Base-by-base conservation (phyloP, 92 coral and sea anemone species). In the Palythoa heliodiscus region DNA sequence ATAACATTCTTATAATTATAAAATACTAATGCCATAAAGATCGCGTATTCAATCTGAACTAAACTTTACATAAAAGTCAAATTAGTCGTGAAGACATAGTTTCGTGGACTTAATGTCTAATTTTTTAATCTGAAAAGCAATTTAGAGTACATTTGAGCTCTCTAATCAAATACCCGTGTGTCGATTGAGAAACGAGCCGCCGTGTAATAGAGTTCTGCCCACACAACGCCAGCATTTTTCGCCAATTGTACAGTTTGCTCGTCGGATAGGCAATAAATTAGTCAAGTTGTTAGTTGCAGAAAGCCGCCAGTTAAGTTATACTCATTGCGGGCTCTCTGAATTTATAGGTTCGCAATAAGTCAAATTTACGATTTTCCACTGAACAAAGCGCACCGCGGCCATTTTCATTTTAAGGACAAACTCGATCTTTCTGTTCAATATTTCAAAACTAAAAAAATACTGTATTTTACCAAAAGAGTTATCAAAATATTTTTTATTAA, bases 231-330 rank as follows among this genome's bases (percentile, higher is more conserved):
- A 24, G 43, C 13, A 63, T 37, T 77, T 24, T 79, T 64, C 64
- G 11, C 83, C 83, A 78, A 78, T 78, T 47, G 55, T 7, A 78
- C 37, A 63, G 83, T 78, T 16, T 78, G 83, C 83, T 78, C 61
- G 71, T 67, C 47, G 73, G 84, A 79, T 79, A 11, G 73, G 57
- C 72, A 63, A 52, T 40, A 80, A 80, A 80, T 80, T 80, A 68
- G 84, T 63, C 70, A 43, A 66, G n/a, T 64, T 64, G 72, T 63
- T 63, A 63, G 73, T 47, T 17, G 58, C 52, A 39, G 23, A 80
- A 67, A 23, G 58, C 84, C 84, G 84, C 53, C 74, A 48, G 73
- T 64, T 66, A 80, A 64, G 73, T 64, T 40, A 0, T 37, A 24
- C 58, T 64, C 74, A 80, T 66, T 79, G 84, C 72, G 84, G 72